phyloP scores from a whole-genome alignment of 2,888 invertebrate genomes.

The Apamea sordens region DNA sequence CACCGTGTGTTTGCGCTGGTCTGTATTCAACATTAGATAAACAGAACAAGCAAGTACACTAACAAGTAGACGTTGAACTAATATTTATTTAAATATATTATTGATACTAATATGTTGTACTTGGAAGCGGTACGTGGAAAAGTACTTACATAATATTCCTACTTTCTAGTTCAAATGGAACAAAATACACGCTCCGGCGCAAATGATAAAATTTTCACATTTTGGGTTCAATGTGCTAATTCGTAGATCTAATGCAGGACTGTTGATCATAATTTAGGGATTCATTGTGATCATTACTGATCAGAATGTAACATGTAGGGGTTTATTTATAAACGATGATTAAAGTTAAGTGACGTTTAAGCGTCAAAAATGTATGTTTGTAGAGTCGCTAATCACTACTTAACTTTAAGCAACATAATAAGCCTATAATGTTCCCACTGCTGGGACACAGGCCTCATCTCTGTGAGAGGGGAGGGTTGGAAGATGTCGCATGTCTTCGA shows the following conservation, averaged over 20 bases:
- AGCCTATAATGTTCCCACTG: too few species aligned
- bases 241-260: conserved; percentile 4
- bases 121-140: conserved; percentile 42
- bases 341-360: too few species aligned
- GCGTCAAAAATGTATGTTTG: too few species aligned
- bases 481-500: too few species aligned
- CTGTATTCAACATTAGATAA: conserved; percentile 33
- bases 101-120: conserved; percentile 43
- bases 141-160: conserved; percentile 24
- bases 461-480: too few species aligned
- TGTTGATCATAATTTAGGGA: conserved; percentile 2
- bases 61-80: conserved; percentile 31
- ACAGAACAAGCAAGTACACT: conserved; percentile 38
- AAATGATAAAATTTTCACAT: conserved; percentile 1
- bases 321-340: too few species aligned
- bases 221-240: conserved; percentile 11
- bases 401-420: too few species aligned
- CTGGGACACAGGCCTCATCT: too few species aligned
- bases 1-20: conserved; percentile 7
- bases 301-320: too few species aligned
- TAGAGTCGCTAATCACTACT: too few species aligned
- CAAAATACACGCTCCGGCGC: not conserved
- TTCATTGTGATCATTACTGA: not conserved
- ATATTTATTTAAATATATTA: conserved; percentile 53
- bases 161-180: conserved; percentile 27